Base-by-base conservation (phyloP, 2,888 invertebrate genomes). In the Synanthedon vespiformis region DNA sequence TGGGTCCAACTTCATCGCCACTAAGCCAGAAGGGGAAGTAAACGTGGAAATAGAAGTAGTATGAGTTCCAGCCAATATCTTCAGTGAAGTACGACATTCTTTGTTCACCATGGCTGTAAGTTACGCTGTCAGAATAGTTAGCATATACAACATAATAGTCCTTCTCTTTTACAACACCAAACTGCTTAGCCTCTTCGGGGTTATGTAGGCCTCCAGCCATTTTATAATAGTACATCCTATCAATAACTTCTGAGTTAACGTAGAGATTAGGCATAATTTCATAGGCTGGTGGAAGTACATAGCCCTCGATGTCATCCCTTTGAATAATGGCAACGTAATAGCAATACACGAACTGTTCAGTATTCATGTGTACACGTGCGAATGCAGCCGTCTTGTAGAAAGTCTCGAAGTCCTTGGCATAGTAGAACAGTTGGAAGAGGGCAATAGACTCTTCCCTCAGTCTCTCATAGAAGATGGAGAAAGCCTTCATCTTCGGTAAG, bases 51-150 rank as follows among this genome's bases (percentile, higher is more conserved):
- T 89, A 90, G 74, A 89, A 90, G 81, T 93, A 92, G 77, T 87
- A 92, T 0, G 89, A 67, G 74, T 92, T 93, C 64, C 91, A 77
- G 55, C 91, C 92, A 60, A 93, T 81, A 65, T 93, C 93, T 67
- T 93, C 92, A 40, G 90, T 91, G 77, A 92, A 92, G 77, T 93
- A 93, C 41, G 90, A 83, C 54, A 93, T 61, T 55, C 85, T 88
- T 63, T 88, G 86, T 62, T 93, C 92, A 2, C 83, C 67, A 60
- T 90, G 89, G 59, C 81, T 85, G 64, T 88, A 89, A 60, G 81
- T 72, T 47, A 68, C 66, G 44, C 85, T 65, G 60, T 85, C 89
- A 12, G 90, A 90, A 62, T 91, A 91, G 70, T 92, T 92, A 14
- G 89, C 80, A 54, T 89, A 88, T 63, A 89, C 80, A 27, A 88